These are phyloP conservation scores for Tipula unca DNA, from an alignment of 2,888 invertebrate species.

Conservation along the genomic window DNA sequence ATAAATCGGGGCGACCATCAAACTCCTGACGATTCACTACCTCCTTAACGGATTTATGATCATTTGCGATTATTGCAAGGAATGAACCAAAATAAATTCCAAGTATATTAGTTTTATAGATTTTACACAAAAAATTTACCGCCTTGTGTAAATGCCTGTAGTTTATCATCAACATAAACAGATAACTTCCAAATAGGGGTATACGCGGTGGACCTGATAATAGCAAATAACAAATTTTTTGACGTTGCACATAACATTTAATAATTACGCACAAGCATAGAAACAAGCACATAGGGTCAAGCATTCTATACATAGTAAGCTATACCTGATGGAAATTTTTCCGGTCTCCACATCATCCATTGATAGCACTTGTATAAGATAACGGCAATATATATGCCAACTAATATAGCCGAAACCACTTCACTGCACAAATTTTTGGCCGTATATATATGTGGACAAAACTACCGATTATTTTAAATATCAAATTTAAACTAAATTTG, in stretches of 20 bases:
- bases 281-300: neutral
- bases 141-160: constrained; percentile 47
- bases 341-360: constrained; percentile 42
- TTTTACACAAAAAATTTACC: constrained; percentile 44
- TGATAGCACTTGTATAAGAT: constrained; percentile 37
- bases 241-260: neutral
- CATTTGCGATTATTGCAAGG: constrained; percentile 47
- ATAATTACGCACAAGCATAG: neutral
- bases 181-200: constrained; percentile 55
- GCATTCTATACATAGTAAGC: no score
- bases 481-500: no score
- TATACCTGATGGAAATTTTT: constrained; percentile 53
- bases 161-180: constrained; percentile 47
- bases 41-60: constrained; percentile 48
- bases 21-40: constrained; percentile 51
- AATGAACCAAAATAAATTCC: constrained; percentile 48
- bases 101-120: constrained; percentile 51
- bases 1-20: constrained; percentile 50
- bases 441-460: neutral
- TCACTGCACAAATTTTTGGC: no score
- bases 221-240: neutral
- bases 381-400: constrained; percentile 33
- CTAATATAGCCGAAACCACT: constrained; percentile 38
- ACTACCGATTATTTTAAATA: no score
- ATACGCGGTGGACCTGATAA: constrained; percentile 50